Evolutionary conservation across 2,113 vertebrate genomes (phyloP).

Genomic region (Osmerus eperlanus): DNA sequence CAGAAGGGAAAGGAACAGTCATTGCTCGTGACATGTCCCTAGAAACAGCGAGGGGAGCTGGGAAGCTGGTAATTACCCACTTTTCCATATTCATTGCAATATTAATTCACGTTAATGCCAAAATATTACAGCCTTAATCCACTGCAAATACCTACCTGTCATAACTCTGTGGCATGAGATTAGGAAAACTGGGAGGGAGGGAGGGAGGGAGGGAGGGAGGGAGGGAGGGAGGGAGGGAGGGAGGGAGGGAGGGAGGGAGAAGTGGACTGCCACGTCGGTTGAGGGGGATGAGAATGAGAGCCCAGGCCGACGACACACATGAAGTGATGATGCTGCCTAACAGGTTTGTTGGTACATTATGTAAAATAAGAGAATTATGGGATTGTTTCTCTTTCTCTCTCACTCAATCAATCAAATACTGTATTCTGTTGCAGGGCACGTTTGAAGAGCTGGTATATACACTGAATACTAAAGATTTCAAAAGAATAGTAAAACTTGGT

Average conservation of each 20-base stretch:
- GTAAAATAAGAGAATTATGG: background rate
- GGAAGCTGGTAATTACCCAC: conserved; percentile 64
- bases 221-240: background rate
- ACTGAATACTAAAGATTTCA: no score
- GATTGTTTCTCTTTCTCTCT: no score
- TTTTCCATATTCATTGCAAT: conserved; percentile 65
- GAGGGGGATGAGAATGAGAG: conserved; percentile 5
- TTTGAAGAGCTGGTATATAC: background rate
- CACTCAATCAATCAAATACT: no score
- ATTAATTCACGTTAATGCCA: conserved; percentile 76
- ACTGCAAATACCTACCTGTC: conserved; percentile 67
- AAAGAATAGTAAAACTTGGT: no score
- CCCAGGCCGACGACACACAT: background rate
- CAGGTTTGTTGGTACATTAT: background rate
- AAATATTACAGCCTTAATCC: conserved; percentile 75
- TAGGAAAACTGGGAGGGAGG: conserved; percentile 27
- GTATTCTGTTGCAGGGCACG: no score
- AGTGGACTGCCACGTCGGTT: conserved; percentile 13
- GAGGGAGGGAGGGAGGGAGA: background rate
- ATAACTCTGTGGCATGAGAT: conserved; percentile 47
- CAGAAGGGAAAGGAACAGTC: conserved; percentile 23
- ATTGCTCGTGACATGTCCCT: conserved; percentile 63
- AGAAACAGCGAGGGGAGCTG: conserved; percentile 52
- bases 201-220: background rate
- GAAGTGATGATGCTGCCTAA: background rate